Evolutionary conservation across 2,888 invertebrate species (phyloP).

Genomic region (Smittia sp.): DNA sequence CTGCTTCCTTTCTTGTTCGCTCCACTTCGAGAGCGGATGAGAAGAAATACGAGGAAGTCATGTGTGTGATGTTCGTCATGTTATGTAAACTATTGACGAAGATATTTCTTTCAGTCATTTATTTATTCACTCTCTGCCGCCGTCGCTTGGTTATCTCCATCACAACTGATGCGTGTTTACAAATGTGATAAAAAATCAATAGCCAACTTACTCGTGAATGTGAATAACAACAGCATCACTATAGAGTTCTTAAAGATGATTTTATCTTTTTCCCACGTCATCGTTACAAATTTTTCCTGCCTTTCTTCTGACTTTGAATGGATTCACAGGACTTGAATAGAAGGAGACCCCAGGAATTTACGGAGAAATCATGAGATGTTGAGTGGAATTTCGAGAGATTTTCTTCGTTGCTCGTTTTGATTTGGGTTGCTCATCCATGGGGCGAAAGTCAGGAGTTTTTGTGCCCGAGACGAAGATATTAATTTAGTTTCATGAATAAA

Average conservation of each 20-base stretch:
- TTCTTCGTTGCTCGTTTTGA: background rate
- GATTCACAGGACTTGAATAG: background rate
- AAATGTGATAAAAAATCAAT: constrained; percentile 8
- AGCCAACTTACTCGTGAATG: constrained; percentile 34
- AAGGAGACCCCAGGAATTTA: background rate
- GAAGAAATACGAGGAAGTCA: constrained; percentile 2
- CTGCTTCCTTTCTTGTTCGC: background rate
- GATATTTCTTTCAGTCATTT: constrained; percentile 13
- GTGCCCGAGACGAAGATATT: background rate
- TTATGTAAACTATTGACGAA: background rate
- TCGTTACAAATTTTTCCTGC: background rate
- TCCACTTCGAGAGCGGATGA: background rate
- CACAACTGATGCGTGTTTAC: constrained; percentile 14
- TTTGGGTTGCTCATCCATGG: constrained; percentile 22
- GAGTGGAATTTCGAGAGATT: background rate
- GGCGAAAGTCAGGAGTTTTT: background rate
- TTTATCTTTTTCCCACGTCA: constrained; percentile 40
- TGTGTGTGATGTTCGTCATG: background rate
- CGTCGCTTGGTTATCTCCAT: background rate
- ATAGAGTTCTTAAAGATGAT: constrained; percentile 39
- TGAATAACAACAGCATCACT: constrained; percentile 37
- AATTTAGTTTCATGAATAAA: constrained; percentile 12
- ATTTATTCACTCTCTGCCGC: background rate
- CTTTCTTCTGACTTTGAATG: background rate
- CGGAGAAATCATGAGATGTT: background rate